A percentile compares a stretch with the other conserved stretches of the same genome.
Conservation (phyloP, 2,888 invertebrate species). For the Agrotis puta region DNA sequence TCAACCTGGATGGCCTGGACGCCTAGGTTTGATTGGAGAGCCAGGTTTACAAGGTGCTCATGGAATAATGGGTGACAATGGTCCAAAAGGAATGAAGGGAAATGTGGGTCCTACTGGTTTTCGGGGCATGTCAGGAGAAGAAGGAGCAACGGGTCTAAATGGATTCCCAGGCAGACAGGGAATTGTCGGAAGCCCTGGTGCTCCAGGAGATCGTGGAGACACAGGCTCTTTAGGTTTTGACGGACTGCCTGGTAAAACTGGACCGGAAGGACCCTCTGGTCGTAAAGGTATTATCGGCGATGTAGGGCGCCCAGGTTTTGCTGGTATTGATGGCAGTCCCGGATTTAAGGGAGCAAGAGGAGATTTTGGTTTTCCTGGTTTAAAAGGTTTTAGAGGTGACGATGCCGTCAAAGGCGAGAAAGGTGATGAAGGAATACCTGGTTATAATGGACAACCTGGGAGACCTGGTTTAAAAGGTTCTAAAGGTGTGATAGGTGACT, state of each 20-base stretch:
- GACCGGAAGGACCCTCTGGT: conserved; percentile 73
- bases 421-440: conserved; percentile 87
- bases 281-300: conserved; percentile 76
- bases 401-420: conserved; percentile 91
- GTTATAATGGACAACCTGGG: conserved; percentile 88
- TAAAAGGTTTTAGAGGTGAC: conserved; percentile 91
- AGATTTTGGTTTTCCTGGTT: conserved; percentile 89
- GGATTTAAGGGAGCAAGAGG: conserved; percentile 88
- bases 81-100: conserved; percentile 91
- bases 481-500: conserved; percentile 67
- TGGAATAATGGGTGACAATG: conserved; percentile 82
- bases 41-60: conserved; percentile 85
- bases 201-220: conserved; percentile 94
- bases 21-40: conserved; percentile 91
- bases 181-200: conserved; percentile 71
- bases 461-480: conserved; percentile 72
- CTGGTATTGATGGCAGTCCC: conserved; percentile 76
- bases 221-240: conserved; percentile 92
- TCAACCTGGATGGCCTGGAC: conserved; percentile 93
- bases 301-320: conserved; percentile 71
- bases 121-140: conserved; percentile 81
- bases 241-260: conserved; percentile 83
- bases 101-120: conserved; percentile 85
- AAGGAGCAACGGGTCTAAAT: conserved; percentile 77
- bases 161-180: conserved; percentile 89